These are phyloP conservation scores for Synchiropus splendidus DNA, from an alignment of 2,113 vertebrate genomes.

Conservation along the genomic window DNA sequence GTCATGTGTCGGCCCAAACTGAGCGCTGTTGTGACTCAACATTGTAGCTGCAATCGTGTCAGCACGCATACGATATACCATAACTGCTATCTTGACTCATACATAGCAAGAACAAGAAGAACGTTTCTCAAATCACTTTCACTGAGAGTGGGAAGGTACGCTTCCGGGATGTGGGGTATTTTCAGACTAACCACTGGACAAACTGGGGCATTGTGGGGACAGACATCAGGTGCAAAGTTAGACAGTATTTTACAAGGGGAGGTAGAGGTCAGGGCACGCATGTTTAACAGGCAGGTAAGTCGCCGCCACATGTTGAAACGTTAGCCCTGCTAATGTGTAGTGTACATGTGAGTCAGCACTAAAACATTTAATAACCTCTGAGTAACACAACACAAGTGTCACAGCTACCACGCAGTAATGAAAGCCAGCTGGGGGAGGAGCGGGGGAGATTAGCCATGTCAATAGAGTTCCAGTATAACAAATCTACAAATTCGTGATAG, in stretches of 20 bases:
- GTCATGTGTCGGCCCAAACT: too few species aligned
- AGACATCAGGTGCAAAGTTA: conserved; percentile 4
- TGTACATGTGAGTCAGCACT: conserved; percentile 13
- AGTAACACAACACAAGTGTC: conserved; percentile 47
- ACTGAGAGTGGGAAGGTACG: too few species aligned
- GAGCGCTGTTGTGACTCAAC: too few species aligned
- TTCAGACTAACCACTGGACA: conserved; percentile 8
- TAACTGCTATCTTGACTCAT: too few species aligned
- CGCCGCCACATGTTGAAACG: not conserved
- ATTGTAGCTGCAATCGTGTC: too few species aligned
- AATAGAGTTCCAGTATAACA: too few species aligned
- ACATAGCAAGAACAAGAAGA: too few species aligned
- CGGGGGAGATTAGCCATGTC: not conserved
- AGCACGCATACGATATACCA: too few species aligned
- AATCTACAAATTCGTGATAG: too few species aligned
- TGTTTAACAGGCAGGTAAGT: not conserved
- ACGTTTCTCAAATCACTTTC: too few species aligned
- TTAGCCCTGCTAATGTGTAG: conserved; percentile 13
- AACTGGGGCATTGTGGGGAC: not conserved
- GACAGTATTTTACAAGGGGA: not conserved
- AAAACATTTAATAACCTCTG: conserved; percentile 40
- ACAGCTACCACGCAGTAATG: conserved; percentile 34
- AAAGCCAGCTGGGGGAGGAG: conserved; percentile 30
- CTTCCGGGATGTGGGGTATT: too few species aligned
- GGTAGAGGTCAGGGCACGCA: too few species aligned